Conservation (phyloP, 2,113 vertebrate genomes). For the Labeo catla region DNA sequence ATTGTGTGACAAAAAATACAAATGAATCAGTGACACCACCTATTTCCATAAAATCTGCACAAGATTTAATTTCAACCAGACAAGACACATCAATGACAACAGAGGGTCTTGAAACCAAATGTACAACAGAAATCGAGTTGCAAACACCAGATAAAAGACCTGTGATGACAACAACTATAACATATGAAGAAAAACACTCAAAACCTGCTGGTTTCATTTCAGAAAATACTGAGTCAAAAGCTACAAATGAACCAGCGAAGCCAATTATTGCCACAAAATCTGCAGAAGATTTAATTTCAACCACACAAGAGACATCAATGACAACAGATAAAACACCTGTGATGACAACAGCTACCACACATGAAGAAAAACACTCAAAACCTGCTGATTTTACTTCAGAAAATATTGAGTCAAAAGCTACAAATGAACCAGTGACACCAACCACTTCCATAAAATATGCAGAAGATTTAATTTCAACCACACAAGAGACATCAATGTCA, state of each 20-base stretch:
- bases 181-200: background rate
- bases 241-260: background rate
- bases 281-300: background rate
- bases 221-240: background rate
- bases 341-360: no score
- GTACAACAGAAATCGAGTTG: background rate
- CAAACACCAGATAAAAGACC: background rate
- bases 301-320: no score
- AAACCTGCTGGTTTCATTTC: background rate
- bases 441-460: no score
- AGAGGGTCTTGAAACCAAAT: background rate
- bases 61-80: background rate
- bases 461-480: no score
- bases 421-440: no score
- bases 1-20: no score
- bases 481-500: no score
- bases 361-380: no score
- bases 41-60: background rate
- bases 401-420: no score
- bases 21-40: background rate
- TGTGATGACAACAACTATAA: background rate
- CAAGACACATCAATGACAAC: no score
- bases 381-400: no score
- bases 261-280: background rate
- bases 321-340: no score